Evolutionary conservation across 2,113 vertebrate genomes (phyloP).

Genomic region (Arizona elegans): DNA sequence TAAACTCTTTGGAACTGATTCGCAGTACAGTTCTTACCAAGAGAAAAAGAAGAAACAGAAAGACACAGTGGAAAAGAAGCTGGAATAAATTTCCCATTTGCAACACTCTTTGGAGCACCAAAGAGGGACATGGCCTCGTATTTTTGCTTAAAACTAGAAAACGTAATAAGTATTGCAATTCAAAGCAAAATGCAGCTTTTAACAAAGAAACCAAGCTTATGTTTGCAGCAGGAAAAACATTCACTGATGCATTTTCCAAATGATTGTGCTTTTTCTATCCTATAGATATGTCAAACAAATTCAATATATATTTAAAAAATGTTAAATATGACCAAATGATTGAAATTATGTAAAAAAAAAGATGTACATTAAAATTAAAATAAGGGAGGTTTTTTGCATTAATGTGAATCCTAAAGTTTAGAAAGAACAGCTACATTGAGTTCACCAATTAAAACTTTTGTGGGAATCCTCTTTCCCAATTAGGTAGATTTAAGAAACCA

Average conservation of each 20-base stretch:
- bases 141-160: slow-evolving; percentile 39
- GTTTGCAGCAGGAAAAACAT: slow-evolving; percentile 34
- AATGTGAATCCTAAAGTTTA: slow-evolving; percentile 32
- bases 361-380: slow-evolving; percentile 27
- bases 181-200: slow-evolving; percentile 50
- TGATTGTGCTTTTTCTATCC: slow-evolving; percentile 65
- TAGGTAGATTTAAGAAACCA: slow-evolving; percentile 45
- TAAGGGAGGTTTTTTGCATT: slow-evolving; percentile 29
- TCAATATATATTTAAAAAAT: slow-evolving; percentile 46
- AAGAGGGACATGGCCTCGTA: not conserved
- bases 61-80: slow-evolving; percentile 67
- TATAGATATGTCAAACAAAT: slow-evolving; percentile 49
- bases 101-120: not conserved
- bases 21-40: slow-evolving; percentile 77
- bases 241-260: slow-evolving; percentile 57
- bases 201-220: slow-evolving; percentile 46
- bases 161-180: slow-evolving; percentile 8
- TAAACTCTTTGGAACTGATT: slow-evolving; percentile 85
- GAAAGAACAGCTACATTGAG: not conserved
- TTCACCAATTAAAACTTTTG: slow-evolving; percentile 31
- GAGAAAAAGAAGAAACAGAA: slow-evolving; percentile 69
- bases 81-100: slow-evolving; percentile 58
- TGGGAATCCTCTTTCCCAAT: slow-evolving; percentile 54
- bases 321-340: slow-evolving; percentile 47
- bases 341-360: not conserved